Evolutionary conservation across 2,113 vertebrate genomes (phyloP).

Genomic region (Hypocryptadius cinnamomeus): DNA sequence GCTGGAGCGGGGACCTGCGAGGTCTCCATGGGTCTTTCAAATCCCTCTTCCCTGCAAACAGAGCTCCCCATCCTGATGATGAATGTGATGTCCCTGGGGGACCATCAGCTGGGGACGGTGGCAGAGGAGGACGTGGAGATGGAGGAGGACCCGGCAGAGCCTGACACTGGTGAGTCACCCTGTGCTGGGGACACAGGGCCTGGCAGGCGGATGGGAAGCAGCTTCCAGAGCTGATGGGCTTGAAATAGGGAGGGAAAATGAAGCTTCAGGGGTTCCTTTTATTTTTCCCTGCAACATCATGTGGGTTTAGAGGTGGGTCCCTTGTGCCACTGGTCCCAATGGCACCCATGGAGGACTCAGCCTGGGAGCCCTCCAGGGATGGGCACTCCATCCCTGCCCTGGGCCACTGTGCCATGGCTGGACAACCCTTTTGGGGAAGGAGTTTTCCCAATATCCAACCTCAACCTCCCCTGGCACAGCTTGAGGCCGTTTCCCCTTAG

Average conservation of each 20-base stretch:
- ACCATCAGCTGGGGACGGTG: neutral
- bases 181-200: accelerated
- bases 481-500: accelerated
- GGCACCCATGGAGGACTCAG: neutral
- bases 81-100: conserved; percentile 48
- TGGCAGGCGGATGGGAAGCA: accelerated
- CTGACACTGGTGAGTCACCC: conserved; percentile 31
- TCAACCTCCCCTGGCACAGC: neutral
- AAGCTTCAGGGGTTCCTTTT: neutral
- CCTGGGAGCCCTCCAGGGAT: neutral
- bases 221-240: neutral
- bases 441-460: accelerated
- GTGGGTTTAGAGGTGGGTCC: neutral
- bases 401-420: neutral
- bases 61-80: conserved; percentile 57
- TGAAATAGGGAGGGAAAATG: neutral
- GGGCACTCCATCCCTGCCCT: neutral
- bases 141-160: neutral
- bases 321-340: no score
- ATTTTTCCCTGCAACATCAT: neutral
- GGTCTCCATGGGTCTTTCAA: neutral
- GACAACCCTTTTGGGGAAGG: neutral
- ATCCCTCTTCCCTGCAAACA: neutral
- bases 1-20: neutral
- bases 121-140: neutral